phyloP scores from a whole-genome alignment of 2,888 invertebrate species.

The Lordiphosa fenestrarum region DNA sequence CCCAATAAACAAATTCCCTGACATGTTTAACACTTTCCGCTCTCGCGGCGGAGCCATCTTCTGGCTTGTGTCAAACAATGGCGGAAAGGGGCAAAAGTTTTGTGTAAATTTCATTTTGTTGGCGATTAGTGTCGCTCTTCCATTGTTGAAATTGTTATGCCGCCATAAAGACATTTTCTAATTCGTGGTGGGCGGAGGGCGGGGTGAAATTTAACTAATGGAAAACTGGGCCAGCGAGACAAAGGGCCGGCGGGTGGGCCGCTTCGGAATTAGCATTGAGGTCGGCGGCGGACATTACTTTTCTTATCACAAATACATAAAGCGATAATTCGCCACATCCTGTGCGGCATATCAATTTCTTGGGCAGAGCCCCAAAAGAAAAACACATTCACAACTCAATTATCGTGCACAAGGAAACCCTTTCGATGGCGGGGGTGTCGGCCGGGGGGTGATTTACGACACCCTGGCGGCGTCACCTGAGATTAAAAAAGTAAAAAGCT shows the following conservation, averaged over 20 bases:
- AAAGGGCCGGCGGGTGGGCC: slow-evolving; percentile 26
- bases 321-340: slow-evolving; percentile 67
- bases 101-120: slow-evolving; percentile 77
- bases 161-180: slow-evolving; percentile 75
- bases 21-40: slow-evolving; percentile 77
- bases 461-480: slow-evolving; percentile 80
- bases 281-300: slow-evolving; percentile 28
- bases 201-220: slow-evolving; percentile 62
- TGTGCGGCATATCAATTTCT: slow-evolving; percentile 71
- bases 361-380: slow-evolving; percentile 27
- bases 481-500: slow-evolving; percentile 78
- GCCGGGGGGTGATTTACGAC: slow-evolving; percentile 76
- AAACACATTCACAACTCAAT: slow-evolving; percentile 71
- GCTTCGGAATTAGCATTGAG: slow-evolving; percentile 49
- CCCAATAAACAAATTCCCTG: slow-evolving; percentile 76
- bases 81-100: slow-evolving; percentile 41
- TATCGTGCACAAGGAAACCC: slow-evolving; percentile 64
- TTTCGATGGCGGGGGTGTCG: slow-evolving; percentile 29
- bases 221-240: slow-evolving; percentile 32
- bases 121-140: slow-evolving; percentile 75
- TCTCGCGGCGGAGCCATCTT: slow-evolving; percentile 46
- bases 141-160: slow-evolving; percentile 72
- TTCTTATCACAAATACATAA: slow-evolving; percentile 50
- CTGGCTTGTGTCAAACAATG: slow-evolving; percentile 62
- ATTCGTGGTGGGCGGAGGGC: slow-evolving; percentile 39